Conservation (phyloP, 2,888 invertebrate genomes). For the Bombylius discolor region DNA sequence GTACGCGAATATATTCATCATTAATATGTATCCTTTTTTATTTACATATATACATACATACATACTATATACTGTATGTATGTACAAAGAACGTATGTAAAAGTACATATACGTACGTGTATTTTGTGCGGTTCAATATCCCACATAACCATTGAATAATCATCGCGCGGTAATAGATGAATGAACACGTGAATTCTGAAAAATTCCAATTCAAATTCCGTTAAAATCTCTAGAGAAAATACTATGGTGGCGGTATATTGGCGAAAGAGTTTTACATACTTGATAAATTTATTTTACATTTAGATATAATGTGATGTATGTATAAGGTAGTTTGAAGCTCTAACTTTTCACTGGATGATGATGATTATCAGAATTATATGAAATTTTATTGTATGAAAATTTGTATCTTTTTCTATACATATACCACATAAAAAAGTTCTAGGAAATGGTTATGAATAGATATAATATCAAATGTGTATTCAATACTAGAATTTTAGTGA, state of each 20-base stretch:
- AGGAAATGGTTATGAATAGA: too few relatives aligned
- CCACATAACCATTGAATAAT: slow-evolving; percentile 4
- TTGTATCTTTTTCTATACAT: too few relatives aligned
- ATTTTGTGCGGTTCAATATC: background rate
- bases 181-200: slow-evolving; percentile 16
- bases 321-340: too few relatives aligned
- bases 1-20: background rate
- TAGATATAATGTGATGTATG: too few relatives aligned
- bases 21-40: background rate
- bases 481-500: too few relatives aligned
- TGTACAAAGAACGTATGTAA: background rate
- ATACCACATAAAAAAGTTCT: too few relatives aligned
- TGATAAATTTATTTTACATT: too few relatives aligned
- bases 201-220: slow-evolving; percentile 25
- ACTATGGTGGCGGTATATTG: slow-evolving; percentile 1
- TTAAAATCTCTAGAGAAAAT: slow-evolving; percentile 30
- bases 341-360: background rate
- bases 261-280: slow-evolving; percentile 1
- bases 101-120: background rate
- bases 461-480: too few relatives aligned
- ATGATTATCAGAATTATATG: background rate
- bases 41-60: background rate
- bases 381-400: too few relatives aligned
- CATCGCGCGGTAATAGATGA: slow-evolving; percentile 5
- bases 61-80: background rate